Evolutionary conservation across 2,113 vertebrate genomes (phyloP).

Genomic region (Solea senegalensis): DNA sequence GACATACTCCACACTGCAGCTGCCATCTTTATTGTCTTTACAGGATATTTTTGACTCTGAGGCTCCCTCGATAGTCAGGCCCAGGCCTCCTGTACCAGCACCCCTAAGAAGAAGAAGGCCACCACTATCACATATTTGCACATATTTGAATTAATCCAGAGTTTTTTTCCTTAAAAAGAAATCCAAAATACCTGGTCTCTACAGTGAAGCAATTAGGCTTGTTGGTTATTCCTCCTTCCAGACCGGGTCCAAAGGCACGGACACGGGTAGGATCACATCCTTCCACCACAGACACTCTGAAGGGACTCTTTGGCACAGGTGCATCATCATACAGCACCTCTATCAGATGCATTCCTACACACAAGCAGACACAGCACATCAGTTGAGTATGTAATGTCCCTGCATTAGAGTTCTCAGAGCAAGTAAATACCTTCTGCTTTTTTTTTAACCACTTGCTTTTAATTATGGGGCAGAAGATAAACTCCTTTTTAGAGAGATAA

Average conservation of each 20-base stretch:
- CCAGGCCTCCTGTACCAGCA: constrained; percentile 92
- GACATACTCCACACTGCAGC: constrained; percentile 94
- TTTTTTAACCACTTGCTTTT: constrained; percentile 14
- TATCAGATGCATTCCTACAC: constrained; percentile 88
- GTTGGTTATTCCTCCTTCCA: constrained; percentile 91
- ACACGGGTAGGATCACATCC: constrained; percentile 92
- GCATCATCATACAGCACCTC: constrained; percentile 91
- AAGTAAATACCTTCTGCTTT: constrained; percentile 32
- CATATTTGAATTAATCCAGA: neutral
- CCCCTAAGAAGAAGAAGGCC: constrained; percentile 79
- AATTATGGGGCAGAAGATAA: constrained; percentile 41
- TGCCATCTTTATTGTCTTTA: constrained; percentile 97
- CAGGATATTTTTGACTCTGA: constrained; percentile 98
- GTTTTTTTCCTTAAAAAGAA: neutral
- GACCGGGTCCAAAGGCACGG: constrained; percentile 89
- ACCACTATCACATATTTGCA: neutral
- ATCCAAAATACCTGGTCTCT: constrained; percentile 80
- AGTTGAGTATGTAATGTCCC: neutral
- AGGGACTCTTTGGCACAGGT: constrained; percentile 90
- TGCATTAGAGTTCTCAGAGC: constrained; percentile 14
- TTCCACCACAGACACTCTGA: constrained; percentile 90
- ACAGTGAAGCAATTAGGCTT: constrained; percentile 95
- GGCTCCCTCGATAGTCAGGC: constrained; percentile 93
- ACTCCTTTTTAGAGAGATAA: constrained; percentile 64
- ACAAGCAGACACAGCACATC: constrained; percentile 25